A percentile compares a stretch with the other conserved stretches of the same genome.
Evolutionary conservation across 2,888 invertebrate species (phyloP).

Genomic region (Sesamia inferens): DNA sequence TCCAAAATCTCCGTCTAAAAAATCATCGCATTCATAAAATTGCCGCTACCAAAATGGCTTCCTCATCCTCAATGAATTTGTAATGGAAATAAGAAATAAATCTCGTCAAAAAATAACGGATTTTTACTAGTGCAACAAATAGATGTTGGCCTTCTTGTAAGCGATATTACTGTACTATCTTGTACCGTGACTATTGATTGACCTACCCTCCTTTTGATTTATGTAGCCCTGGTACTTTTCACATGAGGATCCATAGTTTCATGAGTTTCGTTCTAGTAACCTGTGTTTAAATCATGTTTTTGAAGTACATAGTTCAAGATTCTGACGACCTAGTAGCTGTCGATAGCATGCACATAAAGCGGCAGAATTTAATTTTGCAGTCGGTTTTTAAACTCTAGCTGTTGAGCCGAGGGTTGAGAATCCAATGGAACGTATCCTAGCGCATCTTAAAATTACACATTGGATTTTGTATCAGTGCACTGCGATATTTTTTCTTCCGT

Average conservation of each 20-base stretch:
- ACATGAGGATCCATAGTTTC: background rate
- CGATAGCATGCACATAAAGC: background rate
- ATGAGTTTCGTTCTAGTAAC: background rate
- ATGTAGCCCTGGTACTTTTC: conserved; percentile 36
- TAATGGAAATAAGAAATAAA: conserved; percentile 19
- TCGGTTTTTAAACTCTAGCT: background rate
- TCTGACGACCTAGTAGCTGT: background rate
- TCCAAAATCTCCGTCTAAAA: background rate
- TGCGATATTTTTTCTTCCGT: background rate
- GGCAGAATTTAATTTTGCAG: background rate
- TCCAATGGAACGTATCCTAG: background rate
- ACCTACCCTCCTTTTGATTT: conserved; percentile 25
- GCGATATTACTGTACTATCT: conserved; percentile 25
- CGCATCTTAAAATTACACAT: no score
- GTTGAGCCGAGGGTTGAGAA: no score
- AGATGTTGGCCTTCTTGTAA: conserved; percentile 38
- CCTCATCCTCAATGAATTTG: background rate
- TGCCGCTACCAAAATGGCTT: background rate
- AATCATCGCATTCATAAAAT: background rate
- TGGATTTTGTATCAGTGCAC: background rate
- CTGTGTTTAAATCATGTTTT: background rate
- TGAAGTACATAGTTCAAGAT: background rate
- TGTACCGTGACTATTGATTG: conserved; percentile 24
- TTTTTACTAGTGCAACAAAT: conserved; percentile 55
- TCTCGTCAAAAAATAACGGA: conserved; percentile 46